Base-by-base conservation (phyloP, 53 echinoderm and acorn worm species). In the Holothuria scabra region DNA sequence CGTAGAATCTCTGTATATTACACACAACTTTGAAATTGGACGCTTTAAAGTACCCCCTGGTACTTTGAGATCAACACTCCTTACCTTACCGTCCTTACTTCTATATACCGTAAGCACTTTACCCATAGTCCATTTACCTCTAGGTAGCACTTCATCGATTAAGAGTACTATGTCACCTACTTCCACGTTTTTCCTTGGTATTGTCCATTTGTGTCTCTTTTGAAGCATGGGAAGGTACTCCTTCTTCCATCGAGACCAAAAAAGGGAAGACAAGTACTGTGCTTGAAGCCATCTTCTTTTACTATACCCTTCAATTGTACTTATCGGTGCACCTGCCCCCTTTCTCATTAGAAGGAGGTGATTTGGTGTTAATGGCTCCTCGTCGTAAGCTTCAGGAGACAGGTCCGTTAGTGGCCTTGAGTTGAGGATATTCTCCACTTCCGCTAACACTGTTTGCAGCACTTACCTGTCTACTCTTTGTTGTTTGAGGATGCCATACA, bases 51-150 rank as follows among this genome's bases (percentile, higher is more conserved):
- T 57, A 3, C 33, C 37, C 1, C 70, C 59, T 66, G 81, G 0
- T 34, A 87, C 67, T 58, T 82, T 87, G 12, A 87, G 56, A 12
- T 82, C 81, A 31, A 87, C 87, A 31, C 82, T 81, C 30, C 87
- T 82, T 5, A 87, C 87, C 49, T 34, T 80, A 0, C 48, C 70
- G n/a, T 87, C 87, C 12, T 82, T 87, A 46, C 87, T 81, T 58
- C 55, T 82, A 28, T 57, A 8, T 9, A 82, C 87, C 23, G 67
- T 23, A 0, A 68, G 34, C 0, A 87, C 81, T 68, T 22, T 87
- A 26, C 82, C 82, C 69, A 87, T 68, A 2, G 81, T 26, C 87
- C 87, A 87, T n/a, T 62, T 87, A 1, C 87, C 87, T 81, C 87
- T 81, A 1, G 87, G 87, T 31, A 67, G 12, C 11, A 28, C 18